Conservation (phyloP, 2,888 invertebrate genomes). For the Lepidochrysops patricia region DNA sequence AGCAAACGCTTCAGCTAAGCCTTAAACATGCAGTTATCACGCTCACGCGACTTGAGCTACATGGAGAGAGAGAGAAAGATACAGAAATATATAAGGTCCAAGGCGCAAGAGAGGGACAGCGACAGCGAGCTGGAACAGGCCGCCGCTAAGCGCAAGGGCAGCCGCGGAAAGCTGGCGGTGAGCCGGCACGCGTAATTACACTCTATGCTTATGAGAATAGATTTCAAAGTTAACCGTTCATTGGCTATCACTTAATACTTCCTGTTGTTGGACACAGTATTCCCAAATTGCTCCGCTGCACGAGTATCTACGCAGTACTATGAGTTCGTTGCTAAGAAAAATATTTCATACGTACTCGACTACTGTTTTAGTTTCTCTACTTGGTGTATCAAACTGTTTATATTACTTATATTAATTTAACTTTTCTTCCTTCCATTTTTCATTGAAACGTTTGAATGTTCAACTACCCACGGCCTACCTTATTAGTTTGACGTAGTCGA, state of each 20-base stretch:
- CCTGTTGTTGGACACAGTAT: not conserved
- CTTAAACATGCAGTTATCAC: slow-evolving; percentile 68
- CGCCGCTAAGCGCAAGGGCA: slow-evolving; percentile 67
- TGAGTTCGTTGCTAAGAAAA: not conserved
- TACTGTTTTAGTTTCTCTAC: not conserved
- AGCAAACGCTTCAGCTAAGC: slow-evolving; percentile 23
- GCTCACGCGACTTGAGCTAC: slow-evolving; percentile 65
- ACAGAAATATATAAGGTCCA: slow-evolving; percentile 69
- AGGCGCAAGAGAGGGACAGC: slow-evolving; percentile 79
- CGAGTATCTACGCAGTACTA: not conserved
- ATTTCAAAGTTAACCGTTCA: slow-evolving; percentile 15
- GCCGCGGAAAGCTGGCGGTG: slow-evolving; percentile 82
- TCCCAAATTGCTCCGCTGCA: not conserved
- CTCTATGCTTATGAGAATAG: slow-evolving; percentile 39
- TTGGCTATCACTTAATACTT: not conserved
- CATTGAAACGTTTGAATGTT: not conserved
- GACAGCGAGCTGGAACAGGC: slow-evolving; percentile 88
- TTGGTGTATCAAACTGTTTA: not conserved
- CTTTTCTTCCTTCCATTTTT: not conserved
- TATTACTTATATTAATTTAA: not conserved
- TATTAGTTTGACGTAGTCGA: slow-evolving; percentile 7
- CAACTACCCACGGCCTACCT: too few relatives aligned
- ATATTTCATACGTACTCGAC: not conserved
- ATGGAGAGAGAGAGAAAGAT: slow-evolving; percentile 68
- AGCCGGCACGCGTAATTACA: slow-evolving; percentile 68